Percentiles rank a stretch among this genome's conserved stretches.
Evolutionary conservation across 2,888 invertebrate genomes (phyloP).

Genomic region (Melieria picta): DNA sequence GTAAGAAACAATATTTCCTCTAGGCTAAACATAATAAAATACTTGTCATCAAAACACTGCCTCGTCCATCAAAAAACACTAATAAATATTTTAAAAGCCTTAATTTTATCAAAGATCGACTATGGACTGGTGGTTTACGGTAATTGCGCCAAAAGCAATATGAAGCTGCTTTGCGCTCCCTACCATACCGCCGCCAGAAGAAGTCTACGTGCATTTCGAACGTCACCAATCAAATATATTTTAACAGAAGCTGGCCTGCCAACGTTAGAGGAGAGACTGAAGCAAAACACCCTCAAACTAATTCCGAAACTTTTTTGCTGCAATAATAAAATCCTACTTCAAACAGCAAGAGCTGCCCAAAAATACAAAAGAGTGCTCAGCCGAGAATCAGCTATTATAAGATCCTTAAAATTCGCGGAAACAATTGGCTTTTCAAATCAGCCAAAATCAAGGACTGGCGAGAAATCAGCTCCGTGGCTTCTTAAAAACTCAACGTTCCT

Average conservation of each 20-base stretch:
- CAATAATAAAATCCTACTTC: background rate
- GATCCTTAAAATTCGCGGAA: background rate
- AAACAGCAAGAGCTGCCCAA: background rate
- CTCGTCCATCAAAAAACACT: background rate
- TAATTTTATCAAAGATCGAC: background rate
- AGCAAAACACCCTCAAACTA: background rate
- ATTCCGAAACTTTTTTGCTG: background rate
- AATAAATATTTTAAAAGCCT: background rate
- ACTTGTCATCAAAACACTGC: background rate
- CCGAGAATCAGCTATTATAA: background rate
- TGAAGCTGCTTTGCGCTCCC: background rate
- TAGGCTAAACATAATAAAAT: background rate
- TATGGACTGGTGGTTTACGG: background rate
- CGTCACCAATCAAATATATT: no score
- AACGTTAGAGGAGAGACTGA: background rate
- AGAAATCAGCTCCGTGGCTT: background rate
- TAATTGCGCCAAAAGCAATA: background rate
- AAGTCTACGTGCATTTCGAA: no score
- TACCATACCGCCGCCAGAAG: no score
- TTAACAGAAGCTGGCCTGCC: no score
- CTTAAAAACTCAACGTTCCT: background rate
- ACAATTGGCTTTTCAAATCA: background rate
- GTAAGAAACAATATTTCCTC: background rate
- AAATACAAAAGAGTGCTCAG: background rate
- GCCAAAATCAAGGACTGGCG: background rate